phyloP scores from a whole-genome alignment of 2,888 invertebrate species.

The Nephrotoma appendiculata region DNA sequence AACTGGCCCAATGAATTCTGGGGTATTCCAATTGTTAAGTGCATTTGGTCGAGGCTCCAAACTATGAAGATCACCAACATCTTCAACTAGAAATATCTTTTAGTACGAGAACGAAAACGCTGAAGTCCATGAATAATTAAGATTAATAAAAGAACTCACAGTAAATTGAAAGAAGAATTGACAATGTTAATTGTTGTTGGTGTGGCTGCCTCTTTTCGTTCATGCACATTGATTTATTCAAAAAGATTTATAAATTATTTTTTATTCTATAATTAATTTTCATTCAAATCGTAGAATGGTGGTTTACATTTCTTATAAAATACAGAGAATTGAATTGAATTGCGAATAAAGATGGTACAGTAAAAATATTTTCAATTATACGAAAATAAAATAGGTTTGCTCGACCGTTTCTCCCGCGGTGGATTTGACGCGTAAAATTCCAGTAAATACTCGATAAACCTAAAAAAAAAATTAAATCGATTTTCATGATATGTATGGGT shows the following conservation, averaged over 20 bases:
- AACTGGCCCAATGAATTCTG: too few species aligned
- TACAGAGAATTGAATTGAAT: not conserved
- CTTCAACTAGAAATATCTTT: too few species aligned
- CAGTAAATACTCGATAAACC: not conserved
- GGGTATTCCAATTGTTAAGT: too few species aligned
- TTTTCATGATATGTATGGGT: not conserved
- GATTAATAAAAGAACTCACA: too few species aligned
- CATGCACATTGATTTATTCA: not conserved
- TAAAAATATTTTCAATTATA: not conserved
- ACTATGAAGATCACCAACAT: too few species aligned
- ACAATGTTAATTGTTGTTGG: too few species aligned
- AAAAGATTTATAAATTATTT: not conserved
- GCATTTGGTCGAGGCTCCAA: too few species aligned
- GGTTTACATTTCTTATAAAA: not conserved
- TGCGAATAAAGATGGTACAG: not conserved
- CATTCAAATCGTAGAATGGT: not conserved
- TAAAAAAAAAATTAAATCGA: not conserved
- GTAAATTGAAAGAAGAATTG: too few species aligned
- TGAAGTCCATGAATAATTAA: too few species aligned
- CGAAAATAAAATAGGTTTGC: too few species aligned
- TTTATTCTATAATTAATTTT: not conserved
- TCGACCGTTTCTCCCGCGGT: not conserved
- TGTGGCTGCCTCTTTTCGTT: too few species aligned
- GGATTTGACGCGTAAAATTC: not conserved
- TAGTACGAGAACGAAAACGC: too few species aligned